Evolutionary conservation across 2,888 invertebrate species (phyloP).

Genomic region (Zaprionus lineosus): DNA sequence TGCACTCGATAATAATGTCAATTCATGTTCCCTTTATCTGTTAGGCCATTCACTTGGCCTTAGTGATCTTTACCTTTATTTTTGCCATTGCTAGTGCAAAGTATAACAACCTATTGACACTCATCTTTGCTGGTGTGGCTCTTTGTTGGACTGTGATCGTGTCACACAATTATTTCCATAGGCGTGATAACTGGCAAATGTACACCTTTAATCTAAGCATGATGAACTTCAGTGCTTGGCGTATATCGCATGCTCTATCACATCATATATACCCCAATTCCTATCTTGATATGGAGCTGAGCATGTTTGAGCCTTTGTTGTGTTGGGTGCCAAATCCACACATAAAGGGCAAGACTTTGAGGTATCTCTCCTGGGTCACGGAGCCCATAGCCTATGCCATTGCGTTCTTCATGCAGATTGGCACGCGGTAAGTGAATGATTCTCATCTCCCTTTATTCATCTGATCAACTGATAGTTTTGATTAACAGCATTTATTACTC

Average conservation of each 20-base stretch:
- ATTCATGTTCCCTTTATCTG: constrained; percentile 54
- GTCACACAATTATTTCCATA: constrained; percentile 91
- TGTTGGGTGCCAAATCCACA: constrained; percentile 85
- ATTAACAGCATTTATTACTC: constrained; percentile 75
- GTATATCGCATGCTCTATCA: constrained; percentile 89
- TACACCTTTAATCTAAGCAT: constrained; percentile 88
- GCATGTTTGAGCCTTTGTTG: constrained; percentile 87
- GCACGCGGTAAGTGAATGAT: constrained; percentile 72
- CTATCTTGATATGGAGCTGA: constrained; percentile 88
- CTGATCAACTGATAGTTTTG: constrained; percentile 4
- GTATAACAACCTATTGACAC: constrained; percentile 72
- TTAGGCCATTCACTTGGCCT: constrained; percentile 82
- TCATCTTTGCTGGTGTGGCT: constrained; percentile 84
- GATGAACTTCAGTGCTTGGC: constrained; percentile 87
- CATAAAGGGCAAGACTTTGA: constrained; percentile 84
- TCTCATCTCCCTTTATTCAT: constrained; percentile 3
- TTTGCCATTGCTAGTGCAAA: constrained; percentile 81
- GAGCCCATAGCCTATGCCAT: constrained; percentile 81
- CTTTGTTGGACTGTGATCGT: constrained; percentile 85
- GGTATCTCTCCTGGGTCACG: constrained; percentile 84
- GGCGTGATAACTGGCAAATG: constrained; percentile 90
- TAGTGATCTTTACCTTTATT: constrained; percentile 80
- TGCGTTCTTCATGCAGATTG: constrained; percentile 72
- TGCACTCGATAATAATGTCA: not conserved
- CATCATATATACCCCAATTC: constrained; percentile 92